phyloP scores from a whole-genome alignment of 1,140 invertebrate species.

The Chionoecetes opilio region DNA sequence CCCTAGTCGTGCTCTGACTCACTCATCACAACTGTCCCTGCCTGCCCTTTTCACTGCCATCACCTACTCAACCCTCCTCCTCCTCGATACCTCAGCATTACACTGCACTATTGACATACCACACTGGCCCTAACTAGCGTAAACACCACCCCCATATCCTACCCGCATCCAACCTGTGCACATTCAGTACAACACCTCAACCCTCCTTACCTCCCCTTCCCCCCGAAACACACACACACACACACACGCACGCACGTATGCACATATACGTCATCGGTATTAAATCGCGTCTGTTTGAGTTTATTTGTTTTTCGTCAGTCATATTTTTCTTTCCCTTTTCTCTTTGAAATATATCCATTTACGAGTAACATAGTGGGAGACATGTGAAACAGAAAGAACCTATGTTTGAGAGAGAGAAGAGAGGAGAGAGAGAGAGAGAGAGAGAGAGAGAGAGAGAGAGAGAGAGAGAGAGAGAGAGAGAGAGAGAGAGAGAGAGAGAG shows the following conservation, averaged over 20 bases:
- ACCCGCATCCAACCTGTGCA: neutral
- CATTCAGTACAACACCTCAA: neutral
- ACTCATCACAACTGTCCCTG: neutral
- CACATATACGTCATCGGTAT: too few relatives aligned
- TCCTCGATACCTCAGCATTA: neutral
- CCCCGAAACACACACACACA: neutral
- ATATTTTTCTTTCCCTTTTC: neutral
- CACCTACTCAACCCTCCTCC: neutral
- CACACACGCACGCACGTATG: neutral
- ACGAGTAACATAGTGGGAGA: too few relatives aligned
- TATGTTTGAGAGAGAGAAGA: too few relatives aligned
- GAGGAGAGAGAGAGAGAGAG: too few relatives aligned
- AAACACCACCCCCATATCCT: too few relatives aligned
- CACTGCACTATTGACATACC: neutral
- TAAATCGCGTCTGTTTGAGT: neutral
- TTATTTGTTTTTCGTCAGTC: neutral
- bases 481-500: constrained; percentile 19
- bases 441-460: constrained; percentile 41
- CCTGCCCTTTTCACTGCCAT: neutral
- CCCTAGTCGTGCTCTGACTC: too few relatives aligned
- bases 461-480: constrained; percentile 52
- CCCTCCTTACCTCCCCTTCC: neutral
- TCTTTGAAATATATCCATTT: too few relatives aligned
- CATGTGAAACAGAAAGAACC: too few relatives aligned
- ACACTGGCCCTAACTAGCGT: neutral